Conservation (phyloP, 1,140 invertebrate genomes). For the Diorhabda elongata region DNA sequence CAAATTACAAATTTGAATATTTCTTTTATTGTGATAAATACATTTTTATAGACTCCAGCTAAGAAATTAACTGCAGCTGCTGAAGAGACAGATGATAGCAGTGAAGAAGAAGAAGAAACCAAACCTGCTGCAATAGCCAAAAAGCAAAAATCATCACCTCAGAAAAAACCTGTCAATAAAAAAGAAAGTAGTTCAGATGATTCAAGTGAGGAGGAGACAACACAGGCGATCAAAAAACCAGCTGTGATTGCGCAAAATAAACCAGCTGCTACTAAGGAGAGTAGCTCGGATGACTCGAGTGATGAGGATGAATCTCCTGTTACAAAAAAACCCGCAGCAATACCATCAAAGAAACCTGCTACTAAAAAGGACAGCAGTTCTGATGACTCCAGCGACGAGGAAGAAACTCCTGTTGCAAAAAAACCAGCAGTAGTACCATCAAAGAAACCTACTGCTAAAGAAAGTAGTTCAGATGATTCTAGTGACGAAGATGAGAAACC, state of each 20-base stretch:
- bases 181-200: conserved; percentile 22
- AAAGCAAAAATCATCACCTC: conserved; percentile 22
- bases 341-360: conserved; percentile 5
- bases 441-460: conserved; percentile 26
- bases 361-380: conserved; percentile 21
- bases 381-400: conserved; percentile 26
- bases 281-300: conserved; percentile 33
- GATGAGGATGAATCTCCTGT: conserved; percentile 31
- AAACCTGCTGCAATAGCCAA: conserved; percentile 3
- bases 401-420: conserved; percentile 17
- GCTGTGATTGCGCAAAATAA: conserved; percentile 4
- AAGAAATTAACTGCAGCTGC: conserved; percentile 10
- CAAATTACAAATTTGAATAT: no score
- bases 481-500: conserved; percentile 24
- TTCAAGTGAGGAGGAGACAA: conserved; percentile 23
- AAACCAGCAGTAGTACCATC: background rate
- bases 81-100: conserved; percentile 25
- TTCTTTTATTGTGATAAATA: no score
- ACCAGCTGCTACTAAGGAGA: conserved; percentile 30
- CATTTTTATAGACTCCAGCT: background rate
- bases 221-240: conserved; percentile 11
- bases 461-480: conserved; percentile 35
- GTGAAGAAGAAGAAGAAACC: conserved; percentile 34
- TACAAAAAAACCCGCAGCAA: conserved; percentile 23
- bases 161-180: conserved; percentile 14